Evolutionary conservation across 2,797 vertebrate species (phyloP).

Genomic region (Coregonus suidteri): DNA sequence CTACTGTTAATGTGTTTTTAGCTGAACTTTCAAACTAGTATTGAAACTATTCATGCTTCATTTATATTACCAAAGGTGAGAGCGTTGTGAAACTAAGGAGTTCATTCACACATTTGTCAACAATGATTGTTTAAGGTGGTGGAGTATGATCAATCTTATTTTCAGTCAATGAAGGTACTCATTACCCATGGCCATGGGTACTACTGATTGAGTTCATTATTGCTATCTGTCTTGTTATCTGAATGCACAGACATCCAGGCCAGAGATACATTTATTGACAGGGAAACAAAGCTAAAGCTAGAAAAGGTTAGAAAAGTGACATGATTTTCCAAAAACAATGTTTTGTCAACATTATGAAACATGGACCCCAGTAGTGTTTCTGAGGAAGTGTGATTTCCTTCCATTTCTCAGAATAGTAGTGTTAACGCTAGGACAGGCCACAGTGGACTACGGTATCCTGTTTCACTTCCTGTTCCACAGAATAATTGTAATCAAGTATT

Average conservation of each 20-base stretch:
- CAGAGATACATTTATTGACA: neutral
- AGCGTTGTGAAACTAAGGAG: too few species aligned
- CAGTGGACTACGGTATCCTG: neutral
- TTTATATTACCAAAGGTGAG: too few species aligned
- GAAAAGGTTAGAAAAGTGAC: neutral
- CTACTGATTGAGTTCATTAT: neutral
- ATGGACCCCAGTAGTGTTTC: neutral
- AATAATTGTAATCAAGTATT: neutral
- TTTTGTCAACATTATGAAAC: conserved; percentile 1
- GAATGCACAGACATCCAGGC: neutral
- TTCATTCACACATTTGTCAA: too few species aligned
- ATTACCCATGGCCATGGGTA: neutral
- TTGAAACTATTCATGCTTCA: too few species aligned
- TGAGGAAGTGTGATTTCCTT: neutral
- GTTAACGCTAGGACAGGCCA: neutral
- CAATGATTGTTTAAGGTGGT: too few species aligned
- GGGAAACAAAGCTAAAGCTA: neutral
- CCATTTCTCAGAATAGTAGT: neutral
- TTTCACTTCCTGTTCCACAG: neutral
- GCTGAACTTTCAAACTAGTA: too few species aligned
- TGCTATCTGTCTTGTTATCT: neutral
- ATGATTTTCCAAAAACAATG: neutral
- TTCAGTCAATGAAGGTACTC: neutral
- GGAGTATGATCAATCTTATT: too few species aligned
- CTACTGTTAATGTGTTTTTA: neutral